phyloP scores from a whole-genome alignment of 2,797 vertebrate species.

The Alauda arvensis region DNA sequence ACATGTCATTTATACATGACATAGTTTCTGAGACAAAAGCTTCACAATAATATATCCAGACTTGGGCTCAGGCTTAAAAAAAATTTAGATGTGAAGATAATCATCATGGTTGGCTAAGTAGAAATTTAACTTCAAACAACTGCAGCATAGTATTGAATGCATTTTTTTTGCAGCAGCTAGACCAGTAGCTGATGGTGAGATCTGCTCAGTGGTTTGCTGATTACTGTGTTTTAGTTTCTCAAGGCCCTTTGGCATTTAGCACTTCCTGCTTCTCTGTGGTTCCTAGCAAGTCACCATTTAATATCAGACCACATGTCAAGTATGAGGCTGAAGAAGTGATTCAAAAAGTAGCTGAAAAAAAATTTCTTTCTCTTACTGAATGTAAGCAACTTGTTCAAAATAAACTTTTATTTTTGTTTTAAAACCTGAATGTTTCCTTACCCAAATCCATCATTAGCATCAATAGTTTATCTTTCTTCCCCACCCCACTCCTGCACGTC shows the following conservation, averaged over 20 bases:
- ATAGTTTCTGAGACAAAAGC: not conserved
- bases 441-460: not conserved
- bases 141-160: not conserved
- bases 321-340: not conserved
- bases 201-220: constrained; percentile 15
- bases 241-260: constrained; percentile 26
- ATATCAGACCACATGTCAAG: not conserved
- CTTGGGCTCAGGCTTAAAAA: not conserved
- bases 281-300: constrained; percentile 31
- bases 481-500: not conserved
- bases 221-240: constrained; percentile 17
- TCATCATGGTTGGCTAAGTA: not conserved
- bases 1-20: not conserved
- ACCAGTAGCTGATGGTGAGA: not conserved
- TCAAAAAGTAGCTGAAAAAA: not conserved
- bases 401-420: not conserved
- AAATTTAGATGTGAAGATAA: not conserved
- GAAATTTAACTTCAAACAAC: not conserved
- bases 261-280: constrained; percentile 41
- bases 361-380: not conserved
- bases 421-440: not conserved
- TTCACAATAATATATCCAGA: not conserved
- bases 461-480: not conserved
- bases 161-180: not conserved
- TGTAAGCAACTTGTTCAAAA: not conserved